Base-by-base conservation (phyloP, 2,113 vertebrate species). In the Mirounga angustirostris region DNA sequence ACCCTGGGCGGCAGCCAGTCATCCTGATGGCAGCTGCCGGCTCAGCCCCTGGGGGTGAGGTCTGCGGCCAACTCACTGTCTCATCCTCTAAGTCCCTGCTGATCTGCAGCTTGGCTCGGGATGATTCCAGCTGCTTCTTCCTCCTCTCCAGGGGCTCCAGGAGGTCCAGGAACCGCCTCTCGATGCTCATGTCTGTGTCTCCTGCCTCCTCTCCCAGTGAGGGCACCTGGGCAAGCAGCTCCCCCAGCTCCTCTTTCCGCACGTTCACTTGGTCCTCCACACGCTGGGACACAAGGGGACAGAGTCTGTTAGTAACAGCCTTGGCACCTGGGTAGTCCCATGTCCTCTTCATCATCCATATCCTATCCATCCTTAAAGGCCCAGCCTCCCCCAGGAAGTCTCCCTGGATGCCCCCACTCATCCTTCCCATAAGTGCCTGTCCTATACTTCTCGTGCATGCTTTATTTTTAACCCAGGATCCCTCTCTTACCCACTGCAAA, bases 1-100 rank as follows among this genome's bases (percentile, higher is more conserved):
- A 5, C 78, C 80, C 69, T 78, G 85, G 83, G 52, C 3, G 4
- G 59, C 33, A 26, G 78, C 67, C 89, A 86, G 92, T 36, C 26
- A 61, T 8, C 52, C 76, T 1, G 15, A 26, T 9, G 21, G 67
- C 78, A 61, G 93, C 78, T 56, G 89, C 78, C 0, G 5, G 28
- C 58, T 71, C 5, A 30, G 80, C 11, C 13, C 0, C 36, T 4
- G 12, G 69, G 15, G 0, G 4, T 7, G 10, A 26, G 65, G 46
- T 56, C n/a, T 43, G 30, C 0, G 3, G 71, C 76, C 36, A 50
- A 71, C 99, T 98, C 96, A 99, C 99, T 13, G 96, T 99, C 98
- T 99, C 99, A 30, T 99, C 99, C 78, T 99, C 99, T 95, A 99
- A 98, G 98, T 99, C 99, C 91, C 99, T 98, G 97, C 98, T 99